A percentile compares a stretch with the other conserved stretches of the same genome.
Evolutionary conservation across 2,888 invertebrate species (phyloP).

Genomic region (Muschampia plurimacula): DNA sequence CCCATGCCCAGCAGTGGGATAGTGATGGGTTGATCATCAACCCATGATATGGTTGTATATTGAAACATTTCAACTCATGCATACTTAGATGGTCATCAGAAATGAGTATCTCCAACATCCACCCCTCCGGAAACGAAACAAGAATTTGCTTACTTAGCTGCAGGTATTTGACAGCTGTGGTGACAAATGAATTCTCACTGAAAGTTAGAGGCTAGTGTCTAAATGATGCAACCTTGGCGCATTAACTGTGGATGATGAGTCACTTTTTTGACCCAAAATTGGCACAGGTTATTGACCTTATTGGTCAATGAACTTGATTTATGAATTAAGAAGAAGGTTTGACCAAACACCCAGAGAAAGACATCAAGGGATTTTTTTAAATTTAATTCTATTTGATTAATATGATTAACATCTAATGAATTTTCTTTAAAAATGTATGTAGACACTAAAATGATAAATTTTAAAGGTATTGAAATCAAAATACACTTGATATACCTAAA

Average conservation of each 20-base stretch:
- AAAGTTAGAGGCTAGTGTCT: slow-evolving; percentile 18
- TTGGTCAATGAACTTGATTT: slow-evolving; percentile 59
- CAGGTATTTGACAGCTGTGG: background rate
- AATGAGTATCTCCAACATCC: background rate
- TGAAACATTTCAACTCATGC: no score
- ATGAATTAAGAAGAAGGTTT: slow-evolving; percentile 5
- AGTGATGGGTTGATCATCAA: no score
- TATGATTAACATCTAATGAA: no score
- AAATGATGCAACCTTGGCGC: slow-evolving; percentile 59
- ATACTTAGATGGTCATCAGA: no score
- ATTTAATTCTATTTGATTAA: no score
- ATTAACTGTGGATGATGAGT: slow-evolving; percentile 58
- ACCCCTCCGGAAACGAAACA: background rate
- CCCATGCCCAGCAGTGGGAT: no score
- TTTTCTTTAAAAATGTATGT: no score
- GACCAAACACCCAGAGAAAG: background rate
- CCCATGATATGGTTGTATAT: no score
- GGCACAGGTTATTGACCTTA: slow-evolving; percentile 59
- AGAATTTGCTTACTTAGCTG: background rate
- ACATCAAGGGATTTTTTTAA: no score
- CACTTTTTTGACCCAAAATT: slow-evolving; percentile 60
- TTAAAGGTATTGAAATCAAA: no score
- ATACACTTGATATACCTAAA: no score
- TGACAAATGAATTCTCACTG: slow-evolving; percentile 1
- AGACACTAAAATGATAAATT: no score